A percentile compares a stretch with the other conserved stretches of the same genome.
phyloP scores from a whole-genome alignment of 2,888 invertebrate genomes.

The Dendrolimus houi region DNA sequence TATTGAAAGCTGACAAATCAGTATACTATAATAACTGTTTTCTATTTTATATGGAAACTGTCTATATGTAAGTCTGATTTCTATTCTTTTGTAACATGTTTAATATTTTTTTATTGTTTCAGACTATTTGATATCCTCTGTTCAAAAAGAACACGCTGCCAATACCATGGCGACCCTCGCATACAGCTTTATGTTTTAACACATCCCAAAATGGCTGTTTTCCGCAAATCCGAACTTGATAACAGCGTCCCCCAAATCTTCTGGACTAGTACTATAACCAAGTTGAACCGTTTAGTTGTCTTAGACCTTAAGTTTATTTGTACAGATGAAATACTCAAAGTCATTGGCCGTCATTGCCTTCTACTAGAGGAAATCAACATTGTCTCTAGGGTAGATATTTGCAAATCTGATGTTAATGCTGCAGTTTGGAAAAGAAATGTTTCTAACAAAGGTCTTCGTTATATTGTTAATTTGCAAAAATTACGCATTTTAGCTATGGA shows the following conservation, averaged over 20 bases:
- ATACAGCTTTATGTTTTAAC: conserved; percentile 58
- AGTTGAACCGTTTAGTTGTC: conserved; percentile 49
- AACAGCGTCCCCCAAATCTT: conserved; percentile 56
- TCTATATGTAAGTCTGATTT: background rate
- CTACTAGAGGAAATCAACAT: conserved; percentile 65
- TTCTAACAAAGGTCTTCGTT: conserved; percentile 57
- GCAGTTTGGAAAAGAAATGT: conserved; percentile 65
- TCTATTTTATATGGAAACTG: too few species aligned
- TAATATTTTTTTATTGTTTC: conserved; percentile 29
- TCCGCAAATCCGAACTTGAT: conserved; percentile 65
- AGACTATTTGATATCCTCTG: conserved; percentile 73
- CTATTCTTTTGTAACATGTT: background rate
- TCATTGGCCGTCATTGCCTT: conserved; percentile 50
- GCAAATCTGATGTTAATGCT: conserved; percentile 65
- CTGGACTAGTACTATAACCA: conserved; percentile 55
- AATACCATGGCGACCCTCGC: conserved; percentile 58
- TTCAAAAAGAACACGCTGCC: conserved; percentile 59
- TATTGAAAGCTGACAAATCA: background rate
- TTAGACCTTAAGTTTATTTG: conserved; percentile 70
- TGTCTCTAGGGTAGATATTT: conserved; percentile 64
- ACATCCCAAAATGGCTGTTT: conserved; percentile 61
- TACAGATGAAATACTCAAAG: conserved; percentile 66
- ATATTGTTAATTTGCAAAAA: conserved; percentile 51
- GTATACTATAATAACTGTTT: background rate
- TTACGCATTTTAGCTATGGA: conserved; percentile 61